Base-by-base conservation (phyloP, 2,113 vertebrate genomes). In the Connochaetes taurinus region DNA sequence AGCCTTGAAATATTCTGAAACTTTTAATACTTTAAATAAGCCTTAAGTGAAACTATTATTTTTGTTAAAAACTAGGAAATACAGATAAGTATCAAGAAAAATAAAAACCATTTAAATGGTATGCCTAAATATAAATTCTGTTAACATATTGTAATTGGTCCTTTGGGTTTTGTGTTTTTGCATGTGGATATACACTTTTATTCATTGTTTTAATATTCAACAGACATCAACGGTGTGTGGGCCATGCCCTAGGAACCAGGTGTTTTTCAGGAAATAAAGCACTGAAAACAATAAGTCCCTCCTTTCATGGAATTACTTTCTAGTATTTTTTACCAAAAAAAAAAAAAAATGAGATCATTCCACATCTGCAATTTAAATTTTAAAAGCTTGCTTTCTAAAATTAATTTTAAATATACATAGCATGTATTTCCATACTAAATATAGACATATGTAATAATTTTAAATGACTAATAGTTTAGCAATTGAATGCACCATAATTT, bases 371-470 rank as follows among this genome's bases (percentile, higher is more conserved):
- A n/a, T 89, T 78, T n/a, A 53, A 91, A 87, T 17, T 86, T 78
- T 40, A 47, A 93, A 91, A 93, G 29, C 5, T 29, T 67, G 10
- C 50, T 94, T 92, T 96, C 40, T 85, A 23, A 71, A 71, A 45
- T 57, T 23, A 19, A 88, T 57, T 92, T 90, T 45, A 93, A 94
- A 71, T 74, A 83, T 62, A 78, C 23, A 31, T 78, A 57, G 10
- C 27, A 74, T 95, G n/a, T 11, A 87, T 87, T 97, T 91, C 78
- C 43, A 64, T 89, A 62, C 50, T 53, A 95, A 96, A 71, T 95
- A 86, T 25, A 85, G 27, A 82, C 87, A 53, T 85, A 33, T 33
- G 1, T 29, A 64, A 8, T 85, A 53, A 96, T 94, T 84, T 80
- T 31, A 90, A 95, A 57, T 60, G 17, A 58, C 21, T 81, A 87